Percentiles rank a stretch among this genome's conserved stretches.
These are phyloP conservation scores for Camponotus floridanus DNA, from an alignment of 1,140 invertebrate species.

Conservation along the genomic window DNA sequence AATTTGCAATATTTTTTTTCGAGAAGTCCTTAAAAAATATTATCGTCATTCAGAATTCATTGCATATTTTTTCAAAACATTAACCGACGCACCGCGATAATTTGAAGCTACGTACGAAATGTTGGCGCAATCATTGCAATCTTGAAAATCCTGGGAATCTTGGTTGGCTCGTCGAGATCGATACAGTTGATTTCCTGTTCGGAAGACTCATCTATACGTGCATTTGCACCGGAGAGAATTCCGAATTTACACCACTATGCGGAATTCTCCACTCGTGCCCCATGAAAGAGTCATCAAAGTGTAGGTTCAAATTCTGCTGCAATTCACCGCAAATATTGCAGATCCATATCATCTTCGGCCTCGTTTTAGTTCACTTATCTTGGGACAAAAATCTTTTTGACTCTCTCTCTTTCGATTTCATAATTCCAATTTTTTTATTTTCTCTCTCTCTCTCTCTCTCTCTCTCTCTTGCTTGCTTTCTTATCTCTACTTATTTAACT, in stretches of 20 bases:
- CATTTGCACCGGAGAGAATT: slow-evolving; percentile 33
- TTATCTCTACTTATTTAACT: neutral
- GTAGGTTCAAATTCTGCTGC: slow-evolving; percentile 32
- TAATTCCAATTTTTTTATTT: neutral
- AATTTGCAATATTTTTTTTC: slow-evolving; percentile 20
- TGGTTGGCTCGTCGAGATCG: slow-evolving; percentile 32
- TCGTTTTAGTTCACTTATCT: neutral
- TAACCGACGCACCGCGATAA: slow-evolving; percentile 25
- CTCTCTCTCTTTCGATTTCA: neutral
- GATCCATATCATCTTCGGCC: neutral
- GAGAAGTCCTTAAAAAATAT: neutral
- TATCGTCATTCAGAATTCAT: slow-evolving; percentile 20
- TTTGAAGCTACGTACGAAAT: slow-evolving; percentile 41
- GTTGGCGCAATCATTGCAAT: slow-evolving; percentile 39
- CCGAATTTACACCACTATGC: slow-evolving; percentile 30
- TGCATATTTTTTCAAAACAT: slow-evolving; percentile 5
- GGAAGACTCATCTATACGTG: slow-evolving; percentile 10
- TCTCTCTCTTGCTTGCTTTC: too few species aligned
- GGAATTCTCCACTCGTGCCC: slow-evolving; percentile 26
- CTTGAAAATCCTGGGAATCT: slow-evolving; percentile 32
- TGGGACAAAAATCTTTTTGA: neutral
- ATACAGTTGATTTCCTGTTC: slow-evolving; percentile 55
- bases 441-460: too few species aligned
- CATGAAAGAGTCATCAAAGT: slow-evolving; percentile 59
- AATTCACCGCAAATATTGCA: slow-evolving; percentile 31